Evolutionary conservation across 2,113 vertebrate genomes (phyloP), one percentile per base, ranked within the genome.

Genomic region (Uria aalge): DNA sequence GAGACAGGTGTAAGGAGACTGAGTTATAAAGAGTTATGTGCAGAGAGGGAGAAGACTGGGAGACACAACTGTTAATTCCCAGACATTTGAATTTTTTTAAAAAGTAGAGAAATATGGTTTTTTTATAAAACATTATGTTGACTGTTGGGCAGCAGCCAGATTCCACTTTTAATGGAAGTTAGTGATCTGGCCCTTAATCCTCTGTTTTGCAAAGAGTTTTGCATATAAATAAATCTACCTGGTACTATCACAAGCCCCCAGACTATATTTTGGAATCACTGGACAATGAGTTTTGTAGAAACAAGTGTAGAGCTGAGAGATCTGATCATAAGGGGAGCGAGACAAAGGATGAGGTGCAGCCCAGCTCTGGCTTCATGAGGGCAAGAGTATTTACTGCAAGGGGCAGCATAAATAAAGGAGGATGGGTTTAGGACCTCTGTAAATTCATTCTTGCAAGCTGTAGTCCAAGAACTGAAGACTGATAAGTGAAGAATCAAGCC

Each of bases 401-500:
- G n/a, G 23, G 2, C 7, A 48, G 40, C 6, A 8, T 3, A 6
- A 74, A 59, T 30, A 34, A 55, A 71, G 18, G 23, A 43, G 5
- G 1, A 5, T 7, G 19, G 16, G 14, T 68, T 87, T 72, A 47
- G 21, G 13, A 59, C 29, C 27, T 78, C 60, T 43, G 7, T 45
- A 85, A 92, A 85, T 60, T 64, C 48, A 68, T 67, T 30, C 60
- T 96, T 59, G 16, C 45, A 69, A 76, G 32, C n/a, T 66, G 19
- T 20, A 88, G 72, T 52, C 52, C 6, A 8, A 82, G 41, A 93
- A 71, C 47, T 55, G 64, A 88, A 86, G 40, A 11, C 38, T 69
- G 41, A 53, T 73, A 90, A 73, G 57, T 73, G 63, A 92, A 57
- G 63, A 88, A 76, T 59, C 79, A 62, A 89, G 63, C 78, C 71